phyloP scores from a whole-genome alignment of 2,113 vertebrate genomes.

The Ochotona curzoniae region DNA sequence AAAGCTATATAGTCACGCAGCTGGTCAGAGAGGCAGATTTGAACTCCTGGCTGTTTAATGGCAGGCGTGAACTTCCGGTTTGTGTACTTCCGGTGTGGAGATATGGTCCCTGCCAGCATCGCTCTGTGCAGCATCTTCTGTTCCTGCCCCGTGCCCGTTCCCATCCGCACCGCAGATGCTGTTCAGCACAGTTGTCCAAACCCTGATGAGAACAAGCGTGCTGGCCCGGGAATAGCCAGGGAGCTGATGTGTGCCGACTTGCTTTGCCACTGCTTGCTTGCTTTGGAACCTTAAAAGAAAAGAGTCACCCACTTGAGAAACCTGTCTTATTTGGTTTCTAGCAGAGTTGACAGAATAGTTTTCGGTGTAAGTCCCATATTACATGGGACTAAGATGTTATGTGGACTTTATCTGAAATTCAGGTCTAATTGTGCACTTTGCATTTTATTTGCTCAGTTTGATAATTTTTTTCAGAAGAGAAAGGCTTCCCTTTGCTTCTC shows the following conservation, averaged over 20 bases:
- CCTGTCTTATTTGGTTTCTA: neutral
- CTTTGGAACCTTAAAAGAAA: neutral
- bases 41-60: neutral
- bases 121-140: neutral
- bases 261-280: neutral
- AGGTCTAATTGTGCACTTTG: neutral
- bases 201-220: neutral
- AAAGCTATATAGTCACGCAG: neutral
- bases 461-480: neutral
- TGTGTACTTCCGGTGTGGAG: neutral
- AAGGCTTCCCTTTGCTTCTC: neutral
- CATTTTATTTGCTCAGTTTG: conserved; percentile 37
- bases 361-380: neutral
- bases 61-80: neutral
- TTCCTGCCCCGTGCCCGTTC: neutral
- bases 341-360: neutral
- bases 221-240: neutral
- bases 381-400: neutral
- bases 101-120: neutral
- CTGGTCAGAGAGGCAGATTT: neutral
- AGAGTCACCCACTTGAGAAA: neutral
- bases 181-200: neutral
- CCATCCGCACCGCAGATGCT: neutral
- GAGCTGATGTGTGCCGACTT: neutral
- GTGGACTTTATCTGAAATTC: neutral